phyloP scores from a whole-genome alignment of 2,113 vertebrate genomes.

The Plecotus auritus region DNA sequence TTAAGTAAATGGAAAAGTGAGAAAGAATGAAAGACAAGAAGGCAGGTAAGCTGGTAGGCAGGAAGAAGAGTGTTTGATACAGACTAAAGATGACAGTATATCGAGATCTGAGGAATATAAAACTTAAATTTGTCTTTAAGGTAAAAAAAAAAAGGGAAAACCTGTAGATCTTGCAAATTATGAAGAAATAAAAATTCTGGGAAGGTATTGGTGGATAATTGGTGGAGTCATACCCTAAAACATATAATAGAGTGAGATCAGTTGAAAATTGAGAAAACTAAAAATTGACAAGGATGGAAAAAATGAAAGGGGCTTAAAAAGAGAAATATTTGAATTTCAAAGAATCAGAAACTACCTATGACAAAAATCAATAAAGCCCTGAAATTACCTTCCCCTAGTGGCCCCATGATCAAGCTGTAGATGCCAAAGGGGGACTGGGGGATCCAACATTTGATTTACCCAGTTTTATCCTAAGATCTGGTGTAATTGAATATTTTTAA shows the following conservation, averaged over 20 bases:
- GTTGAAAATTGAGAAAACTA: neutral
- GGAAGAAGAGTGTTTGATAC: neutral
- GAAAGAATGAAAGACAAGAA: neutral
- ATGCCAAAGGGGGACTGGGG: neutral
- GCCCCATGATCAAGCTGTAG: neutral
- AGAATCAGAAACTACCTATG: neutral
- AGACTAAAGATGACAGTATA: neutral
- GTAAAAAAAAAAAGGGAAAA: neutral
- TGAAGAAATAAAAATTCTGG: neutral
- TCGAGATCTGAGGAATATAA: neutral
- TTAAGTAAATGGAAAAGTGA: neutral
- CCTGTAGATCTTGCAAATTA: neutral
- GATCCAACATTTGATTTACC: neutral
- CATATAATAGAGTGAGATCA: neutral
- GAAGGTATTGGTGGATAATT: neutral
- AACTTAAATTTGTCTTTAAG: neutral
- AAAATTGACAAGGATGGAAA: neutral
- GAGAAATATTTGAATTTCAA: conserved; percentile 7
- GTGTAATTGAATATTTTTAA: neutral
- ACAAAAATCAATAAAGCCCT: neutral
- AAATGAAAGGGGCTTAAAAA: neutral
- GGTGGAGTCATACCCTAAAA: neutral
- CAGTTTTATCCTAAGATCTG: neutral
- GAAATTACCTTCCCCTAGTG: neutral
- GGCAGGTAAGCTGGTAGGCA: neutral